Evolutionary conservation across 2,113 vertebrate genomes (phyloP).

Genomic region (Pangasianodon hypophthalmus): DNA sequence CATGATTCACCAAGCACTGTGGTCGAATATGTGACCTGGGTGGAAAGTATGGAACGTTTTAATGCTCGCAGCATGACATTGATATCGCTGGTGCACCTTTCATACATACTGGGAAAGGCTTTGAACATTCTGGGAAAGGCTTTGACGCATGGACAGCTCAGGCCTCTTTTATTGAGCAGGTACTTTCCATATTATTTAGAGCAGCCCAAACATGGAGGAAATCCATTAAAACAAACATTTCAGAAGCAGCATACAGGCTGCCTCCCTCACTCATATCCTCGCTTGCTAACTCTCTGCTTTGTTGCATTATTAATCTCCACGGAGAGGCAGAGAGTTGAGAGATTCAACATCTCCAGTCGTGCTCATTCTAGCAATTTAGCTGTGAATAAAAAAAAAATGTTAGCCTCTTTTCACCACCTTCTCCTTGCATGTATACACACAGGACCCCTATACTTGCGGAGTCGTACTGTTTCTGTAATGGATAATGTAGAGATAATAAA

Average conservation of each 20-base stretch:
- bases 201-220: constrained; percentile 32
- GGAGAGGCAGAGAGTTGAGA: constrained; percentile 53
- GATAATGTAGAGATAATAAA: constrained; percentile 9
- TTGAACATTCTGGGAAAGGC: neutral
- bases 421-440: neutral
- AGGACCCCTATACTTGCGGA: constrained; percentile 9
- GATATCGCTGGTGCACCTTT: neutral
- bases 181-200: constrained; percentile 26
- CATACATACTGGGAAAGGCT: neutral
- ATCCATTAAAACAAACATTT: constrained; percentile 53
- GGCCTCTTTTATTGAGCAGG: neutral
- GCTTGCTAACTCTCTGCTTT: constrained; percentile 44
- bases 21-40: neutral
- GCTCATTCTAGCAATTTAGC: constrained; percentile 52
- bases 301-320: constrained; percentile 60
- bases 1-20: neutral
- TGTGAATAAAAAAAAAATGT: constrained; percentile 22
- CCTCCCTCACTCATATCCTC: constrained; percentile 27
- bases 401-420: constrained; percentile 9
- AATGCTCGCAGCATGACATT: neutral
- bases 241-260: constrained; percentile 22
- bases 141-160: neutral
- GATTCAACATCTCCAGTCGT: constrained; percentile 34
- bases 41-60: neutral
- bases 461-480: neutral